phyloP scores from a whole-genome alignment of 2,797 vertebrate genomes.

The Parotocinclus haroldoi region DNA sequence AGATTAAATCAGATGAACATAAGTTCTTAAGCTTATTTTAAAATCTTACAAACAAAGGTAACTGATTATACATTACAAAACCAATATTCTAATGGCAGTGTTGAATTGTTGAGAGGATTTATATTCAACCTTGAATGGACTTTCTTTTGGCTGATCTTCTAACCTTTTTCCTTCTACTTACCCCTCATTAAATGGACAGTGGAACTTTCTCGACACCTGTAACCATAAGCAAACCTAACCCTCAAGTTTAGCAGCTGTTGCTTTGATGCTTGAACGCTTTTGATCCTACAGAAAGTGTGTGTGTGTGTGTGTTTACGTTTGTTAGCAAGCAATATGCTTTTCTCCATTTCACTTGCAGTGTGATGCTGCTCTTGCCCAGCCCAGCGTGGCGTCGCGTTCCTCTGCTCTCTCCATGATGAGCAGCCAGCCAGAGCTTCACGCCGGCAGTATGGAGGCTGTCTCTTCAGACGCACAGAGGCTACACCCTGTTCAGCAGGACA shows the following conservation, averaged over 20 bases:
- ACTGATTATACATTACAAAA: too few species aligned
- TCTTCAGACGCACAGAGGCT: conserved; percentile 49
- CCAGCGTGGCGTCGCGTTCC: conserved; percentile 71
- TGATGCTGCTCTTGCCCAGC: conserved; percentile 92
- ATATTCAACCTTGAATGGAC: background rate
- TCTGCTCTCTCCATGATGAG: conserved; percentile 97
- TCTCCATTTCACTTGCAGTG: conserved; percentile 70
- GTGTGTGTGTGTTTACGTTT: conserved; percentile 22
- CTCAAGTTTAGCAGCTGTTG: conserved; percentile 42
- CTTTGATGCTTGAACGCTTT: conserved; percentile 1
- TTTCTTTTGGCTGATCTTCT: background rate
- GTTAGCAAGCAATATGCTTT: conserved; percentile 17
- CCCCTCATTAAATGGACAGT: background rate
- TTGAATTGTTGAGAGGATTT: too few species aligned
- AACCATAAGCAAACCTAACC: conserved; percentile 30
- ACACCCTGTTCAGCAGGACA: conserved; percentile 72
- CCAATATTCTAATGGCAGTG: too few species aligned
- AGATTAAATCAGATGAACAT: background rate
- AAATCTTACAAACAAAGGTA: too few species aligned
- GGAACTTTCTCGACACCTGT: conserved; percentile 35
- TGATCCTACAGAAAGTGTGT: conserved; percentile 37
- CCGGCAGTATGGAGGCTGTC: conserved; percentile 81
- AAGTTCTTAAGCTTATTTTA: too few species aligned
- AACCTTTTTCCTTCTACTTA: too few species aligned
- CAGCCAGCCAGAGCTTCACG: conserved; percentile 83